These are phyloP conservation scores for Podarcis siculus DNA, from an alignment of 2,797 vertebrate genomes.

Conservation along the genomic window DNA sequence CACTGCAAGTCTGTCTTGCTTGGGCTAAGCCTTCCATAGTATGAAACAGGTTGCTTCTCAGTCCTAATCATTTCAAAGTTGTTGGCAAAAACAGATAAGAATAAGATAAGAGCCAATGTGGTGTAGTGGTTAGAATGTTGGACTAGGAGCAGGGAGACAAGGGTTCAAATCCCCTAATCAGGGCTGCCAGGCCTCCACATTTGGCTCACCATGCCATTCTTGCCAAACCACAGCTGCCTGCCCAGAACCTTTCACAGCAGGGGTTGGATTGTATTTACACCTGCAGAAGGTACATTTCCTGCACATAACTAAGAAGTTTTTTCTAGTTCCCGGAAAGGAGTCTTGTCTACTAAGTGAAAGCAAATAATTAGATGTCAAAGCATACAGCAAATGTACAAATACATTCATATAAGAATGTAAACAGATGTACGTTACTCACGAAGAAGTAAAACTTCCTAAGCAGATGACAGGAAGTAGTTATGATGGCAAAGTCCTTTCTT, in stretches of 20 bases:
- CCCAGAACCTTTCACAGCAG: not conserved
- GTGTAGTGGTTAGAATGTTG: too few species aligned
- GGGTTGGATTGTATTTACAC: constrained; percentile 16
- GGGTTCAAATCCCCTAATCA: too few species aligned
- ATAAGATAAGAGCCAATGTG: too few species aligned
- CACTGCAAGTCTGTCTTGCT: not conserved
- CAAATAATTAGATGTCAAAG: constrained; percentile 16
- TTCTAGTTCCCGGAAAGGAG: not conserved
- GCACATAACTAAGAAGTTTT: not conserved
- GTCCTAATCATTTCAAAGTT: not conserved
- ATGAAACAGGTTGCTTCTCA: not conserved
- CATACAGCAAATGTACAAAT: constrained; percentile 24
- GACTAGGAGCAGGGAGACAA: too few species aligned
- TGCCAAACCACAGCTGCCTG: too few species aligned
- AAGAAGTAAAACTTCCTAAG: not conserved
- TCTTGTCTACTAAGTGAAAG: not conserved
- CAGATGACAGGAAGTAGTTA: constrained; percentile 25
- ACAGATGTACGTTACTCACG: not conserved
- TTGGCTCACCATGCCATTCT: too few species aligned
- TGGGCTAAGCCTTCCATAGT: not conserved
- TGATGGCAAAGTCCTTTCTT: not conserved
- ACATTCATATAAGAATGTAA: constrained; percentile 20
- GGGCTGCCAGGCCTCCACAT: too few species aligned
- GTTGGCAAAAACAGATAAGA: not conserved
- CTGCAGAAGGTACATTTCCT: not conserved